phyloP scores from a whole-genome alignment of 2,797 vertebrate genomes.

The Florisuga fusca region DNA sequence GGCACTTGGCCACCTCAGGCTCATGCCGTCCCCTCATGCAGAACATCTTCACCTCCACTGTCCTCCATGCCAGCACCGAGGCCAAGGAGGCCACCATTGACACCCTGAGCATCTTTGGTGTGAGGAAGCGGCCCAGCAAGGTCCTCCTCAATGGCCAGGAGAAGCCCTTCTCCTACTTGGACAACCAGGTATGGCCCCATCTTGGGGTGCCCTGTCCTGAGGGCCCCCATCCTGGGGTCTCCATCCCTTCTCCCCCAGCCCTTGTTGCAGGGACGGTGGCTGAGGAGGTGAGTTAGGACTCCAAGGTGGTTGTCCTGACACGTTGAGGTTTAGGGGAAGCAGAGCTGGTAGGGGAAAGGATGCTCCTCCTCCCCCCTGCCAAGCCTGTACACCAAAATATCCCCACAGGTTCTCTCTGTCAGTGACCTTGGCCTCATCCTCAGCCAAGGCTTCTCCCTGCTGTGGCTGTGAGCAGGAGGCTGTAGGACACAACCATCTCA shows the following conservation, averaged over 20 bases:
- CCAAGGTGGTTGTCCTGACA: accelerated
- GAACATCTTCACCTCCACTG: constrained; percentile 84
- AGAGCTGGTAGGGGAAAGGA: not conserved
- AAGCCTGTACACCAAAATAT: not conserved
- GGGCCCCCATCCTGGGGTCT: not conserved
- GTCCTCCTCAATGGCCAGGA: constrained; percentile 86
- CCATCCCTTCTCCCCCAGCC: not conserved
- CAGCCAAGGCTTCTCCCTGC: constrained; percentile 86
- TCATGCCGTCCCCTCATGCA: not conserved
- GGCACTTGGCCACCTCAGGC: not conserved
- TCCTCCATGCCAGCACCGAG: constrained; percentile 80
- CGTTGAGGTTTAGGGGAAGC: accelerated
- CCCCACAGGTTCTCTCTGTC: constrained; percentile 81
- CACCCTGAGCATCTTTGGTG: constrained; percentile 82
- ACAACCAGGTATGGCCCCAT: constrained; percentile 79
- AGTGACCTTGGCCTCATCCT: constrained; percentile 81
- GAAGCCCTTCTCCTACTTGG: constrained; percentile 80
- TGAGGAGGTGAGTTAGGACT: not conserved
- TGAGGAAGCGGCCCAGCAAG: constrained; percentile 76
- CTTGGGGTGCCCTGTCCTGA: not conserved
- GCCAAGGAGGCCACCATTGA: constrained; percentile 80
- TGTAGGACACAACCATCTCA: accelerated
- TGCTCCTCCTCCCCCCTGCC: accelerated
- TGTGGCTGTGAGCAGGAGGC: constrained; percentile 77
- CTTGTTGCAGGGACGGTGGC: not conserved